Base-by-base conservation (phyloP, 2,797 vertebrate genomes). In the Miichthys miiuy region DNA sequence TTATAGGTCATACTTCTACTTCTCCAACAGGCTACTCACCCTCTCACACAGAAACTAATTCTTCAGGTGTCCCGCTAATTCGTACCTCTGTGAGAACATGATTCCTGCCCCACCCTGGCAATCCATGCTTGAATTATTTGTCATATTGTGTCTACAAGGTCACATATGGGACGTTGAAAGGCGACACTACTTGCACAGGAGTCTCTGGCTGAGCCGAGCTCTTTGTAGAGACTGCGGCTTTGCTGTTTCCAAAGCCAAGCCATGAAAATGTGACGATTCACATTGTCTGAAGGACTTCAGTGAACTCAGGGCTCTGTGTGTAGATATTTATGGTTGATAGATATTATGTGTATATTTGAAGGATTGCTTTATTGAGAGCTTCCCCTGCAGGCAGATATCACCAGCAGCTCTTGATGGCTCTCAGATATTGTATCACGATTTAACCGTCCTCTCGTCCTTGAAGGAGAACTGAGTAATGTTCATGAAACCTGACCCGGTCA, bases 61-160 rank as follows among this genome's bases (percentile, higher is more conserved):
- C 97, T 0, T 98, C 97, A 0, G 97, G 96, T 11, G 94, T 96
- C 3, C 96, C 96, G 1, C 92, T 97, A 41, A 92, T 96, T 51
- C 56, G 88, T 93, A 85, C 95, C 91, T 87, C 95, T 80, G 80
- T 97, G 93, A 89, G 96, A 82, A 95, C 85, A 79, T 94, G 89
- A 94, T 44, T 70, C 65, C 34, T 6, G 55, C 55, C 23, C 21
- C 41, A 6, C 13, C 0, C 72, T 25, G 41, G 46, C 18, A 0
- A 25, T 42, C 20, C 13, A 9, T 17, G 58, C 77, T 81, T 46
- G 62, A 75, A 60, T 57, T 44, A 30, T 65, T 63, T 16, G 77
- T 42, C 52, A 6, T 34, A 25, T 65, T 25, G 63, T 41, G 60
- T 83, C 73, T 68, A 1, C 60, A 70, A 65, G 72, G 79, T 79